Evolutionary conservation across 2,888 invertebrate species (phyloP).

Genomic region (Plebejus argus): DNA sequence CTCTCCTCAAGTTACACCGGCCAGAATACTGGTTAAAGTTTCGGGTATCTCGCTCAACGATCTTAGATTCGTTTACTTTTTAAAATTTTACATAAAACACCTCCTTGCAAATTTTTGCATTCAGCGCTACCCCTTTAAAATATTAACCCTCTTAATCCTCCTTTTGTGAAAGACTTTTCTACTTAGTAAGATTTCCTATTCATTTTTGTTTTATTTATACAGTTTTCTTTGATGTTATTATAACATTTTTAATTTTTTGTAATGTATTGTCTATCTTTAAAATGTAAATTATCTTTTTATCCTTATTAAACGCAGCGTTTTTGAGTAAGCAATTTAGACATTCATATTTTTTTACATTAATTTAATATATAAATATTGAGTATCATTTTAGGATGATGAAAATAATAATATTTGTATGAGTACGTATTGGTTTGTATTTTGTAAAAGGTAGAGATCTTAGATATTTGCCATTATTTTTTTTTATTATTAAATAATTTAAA

Average conservation of each 20-base stretch:
- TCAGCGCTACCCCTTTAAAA: not conserved
- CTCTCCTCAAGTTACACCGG: no score
- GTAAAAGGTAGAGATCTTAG: no score
- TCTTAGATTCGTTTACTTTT: not conserved
- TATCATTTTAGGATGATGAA: no score
- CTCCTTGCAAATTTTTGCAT: not conserved
- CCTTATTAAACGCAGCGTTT: not conserved
- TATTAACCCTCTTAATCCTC: conserved; percentile 13
- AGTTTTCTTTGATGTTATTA: not conserved
- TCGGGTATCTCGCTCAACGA: not conserved
- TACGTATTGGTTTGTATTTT: no score
- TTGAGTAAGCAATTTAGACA: no score
- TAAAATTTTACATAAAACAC: not conserved
- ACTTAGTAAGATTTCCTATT: not conserved
- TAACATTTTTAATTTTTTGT: not conserved
- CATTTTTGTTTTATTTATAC: not conserved
- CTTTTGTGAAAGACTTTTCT: not conserved
- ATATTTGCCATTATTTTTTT: no score
- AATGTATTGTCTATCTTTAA: not conserved
- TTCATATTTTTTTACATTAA: no score
- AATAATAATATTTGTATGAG: no score
- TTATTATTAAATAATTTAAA: no score
- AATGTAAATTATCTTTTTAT: not conserved
- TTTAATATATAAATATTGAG: no score
- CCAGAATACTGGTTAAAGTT: not conserved